These are phyloP conservation scores for Diglossa cyanea DNA, from an alignment of 2,797 vertebrate genomes.

Conservation along the genomic window DNA sequence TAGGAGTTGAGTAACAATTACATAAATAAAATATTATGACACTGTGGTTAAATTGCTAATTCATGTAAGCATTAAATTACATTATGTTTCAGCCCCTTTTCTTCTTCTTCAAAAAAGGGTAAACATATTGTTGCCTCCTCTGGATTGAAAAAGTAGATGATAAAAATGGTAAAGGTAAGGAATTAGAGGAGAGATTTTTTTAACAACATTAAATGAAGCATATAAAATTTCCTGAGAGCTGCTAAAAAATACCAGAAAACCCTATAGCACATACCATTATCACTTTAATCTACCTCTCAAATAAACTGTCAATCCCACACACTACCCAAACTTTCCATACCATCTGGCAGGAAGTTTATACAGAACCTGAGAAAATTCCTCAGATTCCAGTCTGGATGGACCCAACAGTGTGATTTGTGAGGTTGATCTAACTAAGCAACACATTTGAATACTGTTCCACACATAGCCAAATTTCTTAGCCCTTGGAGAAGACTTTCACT, in stretches of 20 bases:
- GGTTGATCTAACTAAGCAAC: neutral
- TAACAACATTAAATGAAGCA: neutral
- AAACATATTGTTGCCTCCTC: neutral
- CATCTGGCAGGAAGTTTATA: constrained; percentile 29
- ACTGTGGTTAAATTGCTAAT: neutral
- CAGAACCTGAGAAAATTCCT: constrained; percentile 37
- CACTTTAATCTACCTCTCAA: constrained; percentile 3
- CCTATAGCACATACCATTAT: neutral
- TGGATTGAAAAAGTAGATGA: neutral
- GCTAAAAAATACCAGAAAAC: neutral
- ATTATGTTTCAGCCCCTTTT: neutral
- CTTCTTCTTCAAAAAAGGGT: neutral
- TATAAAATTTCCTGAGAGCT: neutral
- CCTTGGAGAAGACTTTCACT: neutral
- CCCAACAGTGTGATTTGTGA: neutral
- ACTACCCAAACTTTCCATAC: neutral
- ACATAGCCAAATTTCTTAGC: neutral
- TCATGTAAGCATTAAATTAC: neutral
- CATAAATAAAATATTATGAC: neutral
- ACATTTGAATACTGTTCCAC: neutral
- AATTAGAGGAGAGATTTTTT: neutral
- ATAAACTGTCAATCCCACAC: constrained; percentile 27
- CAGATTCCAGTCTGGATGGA: neutral
- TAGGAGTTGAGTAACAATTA: neutral
- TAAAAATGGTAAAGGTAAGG: neutral